Conservation (phyloP, 2,797 vertebrate species). For the Hypotaenidia philippensis region DNA sequence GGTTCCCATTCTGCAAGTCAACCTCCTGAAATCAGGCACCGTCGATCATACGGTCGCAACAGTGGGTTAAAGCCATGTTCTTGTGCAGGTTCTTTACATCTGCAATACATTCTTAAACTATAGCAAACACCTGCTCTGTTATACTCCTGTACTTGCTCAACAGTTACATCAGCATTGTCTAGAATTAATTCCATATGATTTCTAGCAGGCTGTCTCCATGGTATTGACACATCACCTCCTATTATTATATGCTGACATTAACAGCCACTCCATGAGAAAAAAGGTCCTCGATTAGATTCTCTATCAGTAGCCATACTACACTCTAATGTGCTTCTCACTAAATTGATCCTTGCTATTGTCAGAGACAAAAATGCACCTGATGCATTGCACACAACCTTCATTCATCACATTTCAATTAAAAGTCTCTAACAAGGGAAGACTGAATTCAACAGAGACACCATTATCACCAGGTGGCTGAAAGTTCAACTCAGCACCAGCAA, state of each 20-base stretch:
- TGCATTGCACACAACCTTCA: not conserved
- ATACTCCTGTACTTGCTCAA: not conserved
- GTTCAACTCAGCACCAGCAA: not conserved
- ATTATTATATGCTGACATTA: not conserved
- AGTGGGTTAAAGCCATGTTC: accelerated
- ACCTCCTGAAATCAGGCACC: not conserved
- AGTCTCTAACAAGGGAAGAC: not conserved
- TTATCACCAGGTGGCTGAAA: not conserved
- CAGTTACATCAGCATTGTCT: not conserved
- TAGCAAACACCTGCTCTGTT: not conserved
- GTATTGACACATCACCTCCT: not conserved
- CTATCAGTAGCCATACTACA: not conserved
- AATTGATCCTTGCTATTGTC: not conserved
- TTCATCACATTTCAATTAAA: slow-evolving; percentile 17
- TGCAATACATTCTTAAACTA: not conserved
- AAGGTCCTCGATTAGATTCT: not conserved
- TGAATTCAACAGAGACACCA: not conserved
- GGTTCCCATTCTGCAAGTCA: not conserved
- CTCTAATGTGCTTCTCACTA: not conserved
- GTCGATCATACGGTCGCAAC: not conserved
- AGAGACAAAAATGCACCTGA: not conserved
- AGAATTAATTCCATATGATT: not conserved
- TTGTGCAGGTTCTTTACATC: not conserved
- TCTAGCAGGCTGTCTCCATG: not conserved
- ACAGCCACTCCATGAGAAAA: not conserved